Base-by-base conservation (phyloP, 2,888 invertebrate genomes). In the Acanthosepion pharaonis region DNA sequence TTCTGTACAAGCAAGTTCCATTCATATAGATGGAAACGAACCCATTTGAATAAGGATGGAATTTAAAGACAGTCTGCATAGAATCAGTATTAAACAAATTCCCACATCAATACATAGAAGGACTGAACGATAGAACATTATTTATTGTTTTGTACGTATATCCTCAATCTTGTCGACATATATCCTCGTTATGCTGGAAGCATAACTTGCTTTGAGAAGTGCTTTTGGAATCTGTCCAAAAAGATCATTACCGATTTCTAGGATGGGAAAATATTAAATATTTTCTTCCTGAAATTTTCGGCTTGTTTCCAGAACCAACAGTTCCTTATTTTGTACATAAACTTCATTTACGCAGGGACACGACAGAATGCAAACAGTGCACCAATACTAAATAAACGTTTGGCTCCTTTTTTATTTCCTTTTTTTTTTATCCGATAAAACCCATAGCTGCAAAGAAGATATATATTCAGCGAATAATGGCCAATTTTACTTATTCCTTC, bases 211-310 rank as follows among this genome's bases (percentile, higher is more conserved):
- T 20, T n/a, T 9, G 33, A 78, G 78, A 78, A 78, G 11, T 33
- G 78, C n/a, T n/a, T 78, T 78, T 78, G 78, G 78, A 78, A 78
- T 78, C 78, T 15, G 78, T n/a, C 78, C 78, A 78, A 78, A 78
- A 78, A n/a, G n/a, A n/a, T n/a, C 78, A 78, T 78, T 78, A 78
- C n/a, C n/a, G 78, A 78, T 78, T 78, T 78, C 33, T 78, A n/a
- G 33, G 33, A 78, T 78, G 78, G 78, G 33, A 78, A 78, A 78
- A 78, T 78, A 78, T 78, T 78, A 78, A 78, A 78, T 78, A 78
- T 78, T 78, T 78, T 78, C 78, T n/a, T 4, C n/a, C 33, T 18
- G n/a, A 15, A n/a, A n/a, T 78, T n/a, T 78, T 78, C 78, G 78
- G 78, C 78, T n/a, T 33, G 11, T 78, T 78, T 78, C 78, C 78